Evolutionary conservation across 2,113 vertebrate species (phyloP), one percentile per base, ranked within the genome.

Genomic region (Hipposideros armiger): DNA sequence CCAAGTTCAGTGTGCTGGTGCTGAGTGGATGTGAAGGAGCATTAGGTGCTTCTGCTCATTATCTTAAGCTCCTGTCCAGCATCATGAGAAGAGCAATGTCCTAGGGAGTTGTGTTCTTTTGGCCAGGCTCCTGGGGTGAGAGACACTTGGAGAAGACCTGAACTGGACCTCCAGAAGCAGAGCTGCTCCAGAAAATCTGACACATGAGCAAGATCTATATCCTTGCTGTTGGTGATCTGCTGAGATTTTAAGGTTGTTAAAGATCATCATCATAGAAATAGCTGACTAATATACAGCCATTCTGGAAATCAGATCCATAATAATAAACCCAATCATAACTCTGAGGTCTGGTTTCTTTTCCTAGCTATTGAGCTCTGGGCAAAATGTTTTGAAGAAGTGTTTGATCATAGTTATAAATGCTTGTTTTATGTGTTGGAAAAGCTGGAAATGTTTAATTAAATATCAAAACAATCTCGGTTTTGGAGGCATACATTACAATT

Each of bases 381-480:
- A 78, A 94, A 80, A 72, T 58, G 11, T 28, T 73, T 72, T 58
- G 36, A 76, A 52, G 15, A 76, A 80, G 14, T 52, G 5, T 66
- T 90, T 64, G 14, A 54, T 78, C 10, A 36, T 45, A 11, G 30
- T 66, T 60, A 42, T 13, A 66, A 88, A 40, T 30, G 13, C 82
- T 90, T 94, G 20, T 76, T 94, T 80, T 73, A 28, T 62, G 20
- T 66, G 11, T 93, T 88, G 32, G 20, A 67, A 58, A 87, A 50
- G 3, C 22, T 85, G 42, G 32, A 40, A 42, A 17, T 78, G 36
- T 76, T 82, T 78, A 87, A 19, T 69, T 91, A 72, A 90, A 67
- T 62, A 67, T 87, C 26, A 77, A 36, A 90, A 30, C 73, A 69
- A 40, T 81, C 89, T 87, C 7, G 7, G 52, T 77, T 82, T 87